Evolutionary conservation across 53 echinoderm and acorn worm species (phyloP).

Genomic region (Arbacia lixula): DNA sequence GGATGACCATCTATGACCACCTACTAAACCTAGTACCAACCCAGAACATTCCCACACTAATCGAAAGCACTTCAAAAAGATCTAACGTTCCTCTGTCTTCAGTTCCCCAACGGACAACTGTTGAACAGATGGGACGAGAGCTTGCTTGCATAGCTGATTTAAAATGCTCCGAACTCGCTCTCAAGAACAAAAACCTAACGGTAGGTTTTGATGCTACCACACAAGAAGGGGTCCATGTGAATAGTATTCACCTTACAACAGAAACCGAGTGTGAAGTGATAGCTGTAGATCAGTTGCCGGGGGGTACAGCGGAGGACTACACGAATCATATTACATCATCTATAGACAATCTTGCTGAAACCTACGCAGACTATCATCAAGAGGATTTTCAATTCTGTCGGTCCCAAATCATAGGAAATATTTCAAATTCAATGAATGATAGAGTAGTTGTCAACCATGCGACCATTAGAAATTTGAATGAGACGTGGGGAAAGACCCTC

Average conservation of each 20-base stretch:
- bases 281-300: slow-evolving; percentile 60
- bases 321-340: background rate
- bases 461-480: slow-evolving; percentile 36
- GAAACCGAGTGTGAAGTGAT: slow-evolving; percentile 14
- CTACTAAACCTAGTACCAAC: slow-evolving; percentile 53
- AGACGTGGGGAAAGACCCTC: slow-evolving; percentile 44
- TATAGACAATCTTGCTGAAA: slow-evolving; percentile 34
- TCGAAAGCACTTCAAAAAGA: slow-evolving; percentile 20
- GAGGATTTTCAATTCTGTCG: slow-evolving; percentile 30
- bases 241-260: slow-evolving; percentile 62
- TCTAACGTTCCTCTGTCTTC: background rate
- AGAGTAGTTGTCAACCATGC: slow-evolving; percentile 60
- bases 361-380: slow-evolving; percentile 41
- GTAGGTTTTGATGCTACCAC: slow-evolving; percentile 68
- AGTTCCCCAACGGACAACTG: too few relatives aligned
- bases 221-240: slow-evolving; percentile 60
- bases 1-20: slow-evolving; percentile 44
- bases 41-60: slow-evolving; percentile 48
- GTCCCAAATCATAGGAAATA: slow-evolving; percentile 48
- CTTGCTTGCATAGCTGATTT: too few relatives aligned
- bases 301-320: slow-evolving; percentile 41
- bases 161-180: too few relatives aligned
- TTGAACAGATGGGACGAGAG: too few relatives aligned
- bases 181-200: slow-evolving; percentile 34
- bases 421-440: slow-evolving; percentile 11